Base-by-base conservation (phyloP, 2,888 invertebrate genomes). In the Euplexia lucipara region DNA sequence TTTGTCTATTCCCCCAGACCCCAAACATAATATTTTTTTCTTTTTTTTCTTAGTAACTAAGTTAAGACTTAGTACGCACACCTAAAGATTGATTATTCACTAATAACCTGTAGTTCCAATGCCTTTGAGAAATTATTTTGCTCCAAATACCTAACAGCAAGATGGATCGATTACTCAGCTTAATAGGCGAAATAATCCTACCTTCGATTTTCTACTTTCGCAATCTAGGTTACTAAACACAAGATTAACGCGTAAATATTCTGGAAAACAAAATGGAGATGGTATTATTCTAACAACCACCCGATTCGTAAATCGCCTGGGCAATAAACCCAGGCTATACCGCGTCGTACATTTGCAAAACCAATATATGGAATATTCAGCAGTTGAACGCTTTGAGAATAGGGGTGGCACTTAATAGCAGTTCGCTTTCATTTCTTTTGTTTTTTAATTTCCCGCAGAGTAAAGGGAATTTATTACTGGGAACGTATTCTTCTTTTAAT, bases 301-400 rank as follows among this genome's bases (percentile, higher is more conserved):
- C 56, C 51, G 37, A 70, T 79, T 69, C 59, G 66, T 69, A 72
- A 79, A 79, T 69, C 66, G 66, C 37, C 34, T 12, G 35, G 37
- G 65, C 71, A 64, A 79, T 75, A 79, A 75, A 81, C 79, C 37
- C 56, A 7, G 34, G 42, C 49, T 34, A 45, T 62, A 66, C 63
- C 66, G 32, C 71, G 51, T 47, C 76, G 69, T 75, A 69, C 72
- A 69, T 81, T 81, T 75, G 54, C 78, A 79, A 75, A 81, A 72
- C 66, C 79, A 72, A 79, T 79, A 71, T 71, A 62, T 67, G 61
- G 63, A 79, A 81, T 79, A 81, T 75, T 79, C 60, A 79, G 79
- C 54, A 74, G 62, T 48, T 8, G 44, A 59, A 30, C 37, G 59
- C 52, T 63, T 70, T 65, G 49, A 45, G 57, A 52, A 66, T 74